Percentiles rank a stretch among this genome's conserved stretches.
Conservation (phyloP, 2,113 vertebrate species). For the Crotalus tigris region DNA sequence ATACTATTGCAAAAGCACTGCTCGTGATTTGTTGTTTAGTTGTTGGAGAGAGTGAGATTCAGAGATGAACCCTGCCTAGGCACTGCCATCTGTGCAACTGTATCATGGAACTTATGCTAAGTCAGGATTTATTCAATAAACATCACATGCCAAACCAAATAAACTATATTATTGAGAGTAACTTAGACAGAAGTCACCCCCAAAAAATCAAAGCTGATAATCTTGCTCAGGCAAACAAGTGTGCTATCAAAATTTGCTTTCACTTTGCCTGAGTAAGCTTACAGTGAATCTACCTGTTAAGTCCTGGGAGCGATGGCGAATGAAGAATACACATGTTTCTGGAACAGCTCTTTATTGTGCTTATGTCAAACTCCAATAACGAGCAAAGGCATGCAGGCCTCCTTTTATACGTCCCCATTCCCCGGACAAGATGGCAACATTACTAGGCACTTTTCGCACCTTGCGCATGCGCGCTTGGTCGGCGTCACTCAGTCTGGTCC, state of each 20-base stretch:
- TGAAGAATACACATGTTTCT: too few species aligned
- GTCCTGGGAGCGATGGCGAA: too few species aligned
- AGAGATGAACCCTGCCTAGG: not conserved
- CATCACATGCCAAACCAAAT: not conserved
- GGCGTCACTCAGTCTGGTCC: too few species aligned
- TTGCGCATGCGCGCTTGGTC: too few species aligned
- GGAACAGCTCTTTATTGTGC: too few species aligned
- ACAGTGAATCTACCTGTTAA: not conserved
- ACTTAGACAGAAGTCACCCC: not conserved
- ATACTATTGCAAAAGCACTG: not conserved
- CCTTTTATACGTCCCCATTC: too few species aligned
- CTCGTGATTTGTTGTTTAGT: not conserved
- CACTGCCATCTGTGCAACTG: not conserved
- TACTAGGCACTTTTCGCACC: too few species aligned
- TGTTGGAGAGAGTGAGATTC: not conserved
- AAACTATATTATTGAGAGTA: not conserved
- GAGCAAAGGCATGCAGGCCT: too few species aligned
- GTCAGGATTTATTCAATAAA: not conserved
- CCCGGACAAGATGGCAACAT: too few species aligned
- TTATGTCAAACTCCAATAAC: too few species aligned
- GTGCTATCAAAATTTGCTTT: not conserved
- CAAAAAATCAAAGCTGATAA: not conserved
- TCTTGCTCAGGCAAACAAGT: not conserved
- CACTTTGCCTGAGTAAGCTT: not conserved
- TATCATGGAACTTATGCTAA: not conserved